Base-by-base conservation (phyloP, 2,113 vertebrate genomes). In the Rattus rattus region DNA sequence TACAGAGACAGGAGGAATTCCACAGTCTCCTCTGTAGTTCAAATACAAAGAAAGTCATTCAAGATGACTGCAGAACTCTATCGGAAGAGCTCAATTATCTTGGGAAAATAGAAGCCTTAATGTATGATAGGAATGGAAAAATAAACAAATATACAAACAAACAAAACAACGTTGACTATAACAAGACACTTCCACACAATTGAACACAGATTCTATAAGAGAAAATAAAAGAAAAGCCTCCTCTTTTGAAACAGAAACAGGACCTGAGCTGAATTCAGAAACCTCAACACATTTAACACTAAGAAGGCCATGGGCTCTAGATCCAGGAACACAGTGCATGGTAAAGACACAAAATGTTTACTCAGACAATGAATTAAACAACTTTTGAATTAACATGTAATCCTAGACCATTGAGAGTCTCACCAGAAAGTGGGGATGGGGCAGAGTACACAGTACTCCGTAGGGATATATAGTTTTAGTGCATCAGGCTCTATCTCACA, bases 51-150 rank as follows among this genome's bases (percentile, higher is more conserved):
- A 36, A 77, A 77, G 10, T 2, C 17, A 72, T 13, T 43, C 5
- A n/a, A 43, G 6, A 73, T 7, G 7, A 24, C 0, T 19, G 22
- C 0, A 39, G 4, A 88, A 56, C 3, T 79, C 2, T 1, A 7
- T 6, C 2, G 0, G 52, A 39, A 56, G 30, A 30, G 4, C 22
- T 16, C 6, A 43, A 43, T 65, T 5, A 19, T 28, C 12, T 47
- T 33, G 69, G 54, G 19, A 47, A 80, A 92, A 26, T 24, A 84
- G 79, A 84, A 86, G 0, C 2, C 19, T 73, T 77, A 30, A 39
- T 43, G 47, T 86, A 22, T 49, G 54, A 13, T 2, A 13, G 79
- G 26, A 88, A 73, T 52, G 16, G 3, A 5, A 28, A 63, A 84
- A 43, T 59, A 43, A 63, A 84, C 10, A 81, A 24, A 12, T 5